A percentile compares a stretch with the other conserved stretches of the same genome.
Evolutionary conservation across 2,888 invertebrate genomes (phyloP).

Genomic region (Mesochorus sp.): DNA sequence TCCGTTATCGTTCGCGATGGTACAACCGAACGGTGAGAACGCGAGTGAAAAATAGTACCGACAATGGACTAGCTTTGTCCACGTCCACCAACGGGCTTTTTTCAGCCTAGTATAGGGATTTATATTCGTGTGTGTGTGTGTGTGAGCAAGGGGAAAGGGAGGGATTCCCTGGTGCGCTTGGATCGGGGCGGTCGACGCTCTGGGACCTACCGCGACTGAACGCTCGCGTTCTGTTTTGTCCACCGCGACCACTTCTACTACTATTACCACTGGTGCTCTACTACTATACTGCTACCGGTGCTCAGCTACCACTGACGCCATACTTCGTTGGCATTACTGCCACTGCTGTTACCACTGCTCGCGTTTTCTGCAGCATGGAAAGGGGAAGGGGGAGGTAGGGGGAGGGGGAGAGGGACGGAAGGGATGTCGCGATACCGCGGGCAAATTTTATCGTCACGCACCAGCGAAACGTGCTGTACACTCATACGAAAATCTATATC

Average conservation of each 20-base stretch:
- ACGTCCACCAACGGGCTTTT: constrained; percentile 56
- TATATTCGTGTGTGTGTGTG: constrained; percentile 3
- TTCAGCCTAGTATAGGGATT: constrained; percentile 49
- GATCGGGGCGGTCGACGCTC: constrained; percentile 26
- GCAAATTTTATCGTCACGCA: constrained; percentile 67
- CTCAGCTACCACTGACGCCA: too few species aligned
- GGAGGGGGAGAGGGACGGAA: constrained; percentile 25
- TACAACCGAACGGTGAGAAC: constrained; percentile 19
- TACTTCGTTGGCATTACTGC: too few species aligned
- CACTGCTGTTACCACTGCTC: constrained; percentile 33
- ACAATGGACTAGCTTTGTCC: constrained; percentile 68
- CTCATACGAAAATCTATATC: constrained; percentile 1
- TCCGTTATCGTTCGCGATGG: constrained; percentile 17
- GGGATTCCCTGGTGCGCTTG: too few species aligned
- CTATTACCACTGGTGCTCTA: constrained; percentile 6
- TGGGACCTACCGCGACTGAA: constrained; percentile 28
- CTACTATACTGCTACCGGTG: too few species aligned
- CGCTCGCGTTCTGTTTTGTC: constrained; percentile 51
- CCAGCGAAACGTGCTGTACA: constrained; percentile 30
- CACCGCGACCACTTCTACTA: constrained; percentile 45
- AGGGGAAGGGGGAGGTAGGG: not conserved
- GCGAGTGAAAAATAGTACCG: constrained; percentile 64
- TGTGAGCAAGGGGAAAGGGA: constrained; percentile 36
- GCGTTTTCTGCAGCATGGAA: not conserved
- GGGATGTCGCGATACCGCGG: constrained; percentile 53